Base-by-base conservation (phyloP, 2,888 invertebrate genomes). In the Cryptus viduatorius region DNA sequence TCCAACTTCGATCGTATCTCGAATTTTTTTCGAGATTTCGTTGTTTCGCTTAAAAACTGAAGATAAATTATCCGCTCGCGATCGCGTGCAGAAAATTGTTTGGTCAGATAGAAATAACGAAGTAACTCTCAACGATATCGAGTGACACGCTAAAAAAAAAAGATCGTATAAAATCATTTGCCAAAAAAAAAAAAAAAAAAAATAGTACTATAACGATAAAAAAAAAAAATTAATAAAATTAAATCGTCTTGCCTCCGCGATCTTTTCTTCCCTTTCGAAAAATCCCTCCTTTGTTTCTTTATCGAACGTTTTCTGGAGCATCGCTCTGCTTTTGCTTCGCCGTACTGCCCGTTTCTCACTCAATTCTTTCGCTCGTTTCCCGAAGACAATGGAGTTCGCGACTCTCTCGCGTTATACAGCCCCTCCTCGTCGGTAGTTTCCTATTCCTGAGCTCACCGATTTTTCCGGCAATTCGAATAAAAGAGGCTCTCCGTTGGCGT, bases 381-480 rank as follows among this genome's bases (percentile, higher is more conserved):
- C 61, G n/a, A 24, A 64, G 68, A 61, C 75, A 81, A 75, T 81
- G 69, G 68, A 75, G 75, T 44, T 76, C 59, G 75, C 69, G 68
- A 81, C 68, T 61, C 29, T 37, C 64, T 56, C 72, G n/a, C 12
- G 14, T 31, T 53, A 31, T 19, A 46, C 19, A 14, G 31, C 42
- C 46, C 19, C 59, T 14, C 24, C 46, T 42, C 46, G 19, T 5
- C 61, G 14, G 37, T 8, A 37, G 37, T 37, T 37, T 37, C 37
- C 65, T 12, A 14, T 44, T 14, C 56, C 19, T 14, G 46, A 69
- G 8, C 46, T 14, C 73, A 46, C 53, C 64, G 46, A 79, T 82
- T 82, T 75, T 79, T 73, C 73, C 73, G n/a, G 7, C 53, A 16
- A 73, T 73, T 44, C 78, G 82, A 82, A 77, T 82, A 72, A 82